These are phyloP conservation scores for Gnatocerus cornutus DNA, from an alignment of 2,888 invertebrate genomes.

Conservation along the genomic window DNA sequence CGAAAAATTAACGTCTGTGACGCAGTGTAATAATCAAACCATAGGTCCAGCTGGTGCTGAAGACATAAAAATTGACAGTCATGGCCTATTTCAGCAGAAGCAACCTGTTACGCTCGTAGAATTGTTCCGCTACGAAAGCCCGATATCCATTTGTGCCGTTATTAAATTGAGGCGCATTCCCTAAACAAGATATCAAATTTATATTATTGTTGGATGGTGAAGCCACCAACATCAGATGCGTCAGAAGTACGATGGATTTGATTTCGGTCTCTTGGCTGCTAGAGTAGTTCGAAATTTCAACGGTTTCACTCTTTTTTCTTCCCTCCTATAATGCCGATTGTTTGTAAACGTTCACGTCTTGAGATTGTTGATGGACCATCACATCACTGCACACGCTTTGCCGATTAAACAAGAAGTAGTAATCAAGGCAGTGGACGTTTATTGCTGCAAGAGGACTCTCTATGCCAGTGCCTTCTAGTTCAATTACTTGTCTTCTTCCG, in stretches of 20 bases:
- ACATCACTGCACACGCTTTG: constrained; percentile 22
- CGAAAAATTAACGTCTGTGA: neutral
- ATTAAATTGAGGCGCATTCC: constrained; percentile 51
- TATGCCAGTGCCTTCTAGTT: constrained; percentile 52
- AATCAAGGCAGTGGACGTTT: constrained; percentile 50
- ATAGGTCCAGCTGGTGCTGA: constrained; percentile 1
- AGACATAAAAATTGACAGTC: constrained; percentile 49
- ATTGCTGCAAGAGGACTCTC: constrained; percentile 52
- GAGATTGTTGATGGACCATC: constrained; percentile 4
- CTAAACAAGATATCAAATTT: constrained; percentile 52
- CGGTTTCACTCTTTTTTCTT: neutral
- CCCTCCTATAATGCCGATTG: neutral
- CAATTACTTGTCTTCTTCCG: constrained; percentile 55
- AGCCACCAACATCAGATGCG: constrained; percentile 27
- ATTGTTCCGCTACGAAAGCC: constrained; percentile 40
- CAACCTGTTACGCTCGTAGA: constrained; percentile 48
- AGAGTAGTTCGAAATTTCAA: neutral
- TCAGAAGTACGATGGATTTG: constrained; percentile 28
- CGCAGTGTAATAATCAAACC: constrained; percentile 23
- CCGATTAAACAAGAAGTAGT: constrained; percentile 42
- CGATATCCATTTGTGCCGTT: constrained; percentile 49
- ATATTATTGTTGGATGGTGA: constrained; percentile 44
- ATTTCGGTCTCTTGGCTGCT: constrained; percentile 19
- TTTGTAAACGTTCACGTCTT: constrained; percentile 8
- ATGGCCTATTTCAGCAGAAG: constrained; percentile 43